Base-by-base conservation (phyloP, 2,888 invertebrate species). In the Priocnemis perturbator region DNA sequence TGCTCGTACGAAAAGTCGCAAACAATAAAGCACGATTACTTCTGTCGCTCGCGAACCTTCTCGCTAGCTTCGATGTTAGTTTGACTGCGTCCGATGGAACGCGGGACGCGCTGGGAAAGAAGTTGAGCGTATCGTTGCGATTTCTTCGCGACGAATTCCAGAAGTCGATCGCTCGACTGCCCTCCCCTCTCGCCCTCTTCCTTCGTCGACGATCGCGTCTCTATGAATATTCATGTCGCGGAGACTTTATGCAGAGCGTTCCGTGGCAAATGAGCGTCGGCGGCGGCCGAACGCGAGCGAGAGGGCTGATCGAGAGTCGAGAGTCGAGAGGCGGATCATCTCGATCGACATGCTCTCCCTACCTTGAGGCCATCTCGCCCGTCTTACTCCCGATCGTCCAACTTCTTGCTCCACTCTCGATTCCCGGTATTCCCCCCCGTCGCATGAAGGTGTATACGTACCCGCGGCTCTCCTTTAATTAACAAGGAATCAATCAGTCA, bases 401-500 rank as follows among this genome's bases (percentile, higher is more conserved):
- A 77, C 77, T 85, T 85, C 82, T 84, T 82, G 76, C 71, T 69
- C 73, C 67, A 64, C 68, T 60, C 65, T 71, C 69, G 77, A 74
- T 81, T 84, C 81, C 69, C 55, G 74, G 79, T 85, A 82, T 72
- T 73, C 72, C 47, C 26, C 50, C 55, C 20, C n/a, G 45, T 20
- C 19, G n/a, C 45, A 21, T n/a, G 60, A 21, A 68, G 69, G 71
- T 69, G 70, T 67, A 62, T 76, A 77, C 44, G 26, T 17, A 68
- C 72, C 75, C 79, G 74, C 71, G 74, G 69, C 60, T 68, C 76
- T 76, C 73, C 82, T 85, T 84, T 85, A 86, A 87, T 87, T 87
- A 86, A 85, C 83, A 69, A 81, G 78, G 81, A 85, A 85, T 85
- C 82, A 84, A 85, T 86, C 85, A 83, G 81, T 79, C 81, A 77